Evolutionary conservation across 2,888 invertebrate genomes (phyloP).

Genomic region (Andrena praecox): DNA sequence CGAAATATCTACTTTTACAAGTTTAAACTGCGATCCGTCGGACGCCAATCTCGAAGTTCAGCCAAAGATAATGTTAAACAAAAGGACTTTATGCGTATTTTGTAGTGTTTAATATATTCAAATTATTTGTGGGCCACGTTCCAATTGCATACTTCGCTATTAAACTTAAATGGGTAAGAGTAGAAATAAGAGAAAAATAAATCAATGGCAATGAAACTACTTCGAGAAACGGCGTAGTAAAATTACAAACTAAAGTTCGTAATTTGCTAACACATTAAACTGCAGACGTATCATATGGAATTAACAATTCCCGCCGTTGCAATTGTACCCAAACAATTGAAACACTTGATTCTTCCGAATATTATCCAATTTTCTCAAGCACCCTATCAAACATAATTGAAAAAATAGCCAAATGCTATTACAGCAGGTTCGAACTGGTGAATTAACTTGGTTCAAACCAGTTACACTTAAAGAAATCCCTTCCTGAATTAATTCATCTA

Average conservation of each 20-base stretch:
- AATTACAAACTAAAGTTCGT: background rate
- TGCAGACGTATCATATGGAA: constrained; percentile 3
- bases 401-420: constrained; percentile 56
- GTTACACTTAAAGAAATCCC: constrained; percentile 45
- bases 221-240: background rate
- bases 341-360: constrained; percentile 58
- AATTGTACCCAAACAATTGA: constrained; percentile 49
- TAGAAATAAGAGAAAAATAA: background rate
- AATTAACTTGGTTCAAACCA: constrained; percentile 49
- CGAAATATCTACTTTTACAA: background rate
- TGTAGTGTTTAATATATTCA: background rate
- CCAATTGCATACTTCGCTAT: background rate
- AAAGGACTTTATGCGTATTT: background rate
- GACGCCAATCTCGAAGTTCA: background rate
- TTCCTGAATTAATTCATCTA: constrained; percentile 27
- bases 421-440: constrained; percentile 36
- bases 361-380: constrained; percentile 65
- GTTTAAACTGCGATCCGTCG: constrained; percentile 26
- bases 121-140: background rate
- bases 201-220: background rate
- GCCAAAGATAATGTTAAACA: background rate
- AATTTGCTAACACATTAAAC: constrained; percentile 31
- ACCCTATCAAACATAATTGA: constrained; percentile 57
- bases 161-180: background rate
- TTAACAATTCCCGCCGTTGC: constrained; percentile 44